phyloP scores from a whole-genome alignment of 1,140 invertebrate species.

The Notospermus geniculatus region DNA sequence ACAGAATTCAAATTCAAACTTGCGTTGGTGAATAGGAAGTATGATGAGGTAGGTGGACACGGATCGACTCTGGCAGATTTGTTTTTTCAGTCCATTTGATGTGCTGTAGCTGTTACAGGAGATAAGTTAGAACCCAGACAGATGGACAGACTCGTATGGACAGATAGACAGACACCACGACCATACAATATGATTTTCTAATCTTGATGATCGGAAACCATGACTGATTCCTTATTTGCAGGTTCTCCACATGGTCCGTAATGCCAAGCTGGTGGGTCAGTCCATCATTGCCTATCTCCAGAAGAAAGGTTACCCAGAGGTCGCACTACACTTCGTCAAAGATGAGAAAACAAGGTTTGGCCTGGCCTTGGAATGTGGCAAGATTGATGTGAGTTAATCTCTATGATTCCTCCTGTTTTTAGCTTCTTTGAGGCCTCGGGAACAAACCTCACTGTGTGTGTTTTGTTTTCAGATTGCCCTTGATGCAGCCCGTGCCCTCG shows the following conservation, averaged over 20 bases:
- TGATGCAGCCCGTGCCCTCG: constrained; percentile 90
- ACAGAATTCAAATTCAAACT: constrained; percentile 99
- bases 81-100: too few relatives aligned
- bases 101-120: too few relatives aligned
- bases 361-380: constrained; percentile 95
- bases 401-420: too few relatives aligned
- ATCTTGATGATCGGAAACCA: too few relatives aligned
- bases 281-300: constrained; percentile 98
- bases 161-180: too few relatives aligned
- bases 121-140: too few relatives aligned
- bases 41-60: constrained; percentile 84
- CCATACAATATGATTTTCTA: too few relatives aligned
- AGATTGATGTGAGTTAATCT: constrained; percentile 82
- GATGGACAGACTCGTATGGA: too few relatives aligned
- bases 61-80: too few relatives aligned
- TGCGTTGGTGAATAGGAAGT: constrained; percentile 92
- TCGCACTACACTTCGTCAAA: constrained; percentile 99
- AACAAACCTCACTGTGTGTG: too few relatives aligned
- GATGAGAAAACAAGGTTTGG: constrained; percentile 97
- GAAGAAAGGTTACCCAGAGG: constrained; percentile 99
- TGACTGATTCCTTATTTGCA: too few relatives aligned
- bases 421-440: too few relatives aligned
- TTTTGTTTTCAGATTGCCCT: constrained; percentile 59
- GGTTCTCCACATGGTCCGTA: constrained; percentile 95
- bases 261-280: constrained; percentile 94